Conservation (phyloP, 2,113 vertebrate species). For the Etheostoma spectabile region DNA sequence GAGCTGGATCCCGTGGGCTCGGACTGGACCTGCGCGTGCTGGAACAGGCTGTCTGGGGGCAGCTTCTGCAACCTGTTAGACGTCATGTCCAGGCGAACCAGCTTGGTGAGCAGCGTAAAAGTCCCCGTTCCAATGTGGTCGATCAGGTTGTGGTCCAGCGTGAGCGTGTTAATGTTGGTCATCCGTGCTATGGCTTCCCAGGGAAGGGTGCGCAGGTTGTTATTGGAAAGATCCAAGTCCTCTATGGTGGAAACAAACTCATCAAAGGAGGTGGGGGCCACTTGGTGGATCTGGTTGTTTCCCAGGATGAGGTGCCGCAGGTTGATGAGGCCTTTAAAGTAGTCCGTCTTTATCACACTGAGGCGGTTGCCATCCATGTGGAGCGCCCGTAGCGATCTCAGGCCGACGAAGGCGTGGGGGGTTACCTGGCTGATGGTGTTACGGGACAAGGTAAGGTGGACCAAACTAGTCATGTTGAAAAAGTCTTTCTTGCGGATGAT, state of each 20-base stretch:
- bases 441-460: constrained; percentile 94
- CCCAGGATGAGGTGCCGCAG: constrained; percentile 94
- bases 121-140: constrained; percentile 91
- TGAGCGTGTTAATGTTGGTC: constrained; percentile 93
- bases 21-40: constrained; percentile 85
- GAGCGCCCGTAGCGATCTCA: constrained; percentile 89
- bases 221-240: constrained; percentile 95
- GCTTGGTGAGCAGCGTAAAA: constrained; percentile 90
- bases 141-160: constrained; percentile 94
- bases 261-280: constrained; percentile 88
- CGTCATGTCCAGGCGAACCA: constrained; percentile 93
- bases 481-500: constrained; percentile 92
- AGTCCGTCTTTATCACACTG: constrained; percentile 86
- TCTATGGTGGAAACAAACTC: constrained; percentile 94
- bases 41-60: constrained; percentile 90
- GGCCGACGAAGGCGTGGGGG: constrained; percentile 89
- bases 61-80: constrained; percentile 94
- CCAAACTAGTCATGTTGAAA: constrained; percentile 95
- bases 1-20: constrained; percentile 85
- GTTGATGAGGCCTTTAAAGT: constrained; percentile 91
- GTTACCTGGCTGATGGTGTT: constrained; percentile 95
- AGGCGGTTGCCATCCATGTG: constrained; percentile 95
- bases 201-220: constrained; percentile 90
- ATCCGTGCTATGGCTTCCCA: constrained; percentile 94
- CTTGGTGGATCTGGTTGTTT: constrained; percentile 93